Evolutionary conservation across 2,797 vertebrate genomes (phyloP).

Genomic region (Pseudochromis fuscus): DNA sequence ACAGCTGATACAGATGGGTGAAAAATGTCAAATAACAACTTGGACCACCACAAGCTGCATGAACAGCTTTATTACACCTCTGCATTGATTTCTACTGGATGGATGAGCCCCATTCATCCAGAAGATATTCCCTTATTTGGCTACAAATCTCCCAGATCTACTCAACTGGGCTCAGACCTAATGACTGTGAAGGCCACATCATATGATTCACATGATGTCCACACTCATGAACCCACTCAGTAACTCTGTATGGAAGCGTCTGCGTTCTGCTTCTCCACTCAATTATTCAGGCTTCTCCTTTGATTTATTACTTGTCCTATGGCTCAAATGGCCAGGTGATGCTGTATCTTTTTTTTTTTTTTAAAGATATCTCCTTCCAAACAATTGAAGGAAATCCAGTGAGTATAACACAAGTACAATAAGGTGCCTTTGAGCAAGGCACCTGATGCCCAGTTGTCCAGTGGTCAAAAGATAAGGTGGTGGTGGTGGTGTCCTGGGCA

Average conservation of each 20-base stretch:
- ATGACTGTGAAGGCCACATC: conserved; percentile 34
- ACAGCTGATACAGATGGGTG: not conserved
- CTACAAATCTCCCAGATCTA: conserved; percentile 4
- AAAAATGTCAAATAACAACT: conserved; percentile 5
- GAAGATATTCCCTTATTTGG: conserved; percentile 61
- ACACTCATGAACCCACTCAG: conserved; percentile 12
- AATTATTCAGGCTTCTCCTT: not conserved
- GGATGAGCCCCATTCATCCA: conserved; percentile 27
- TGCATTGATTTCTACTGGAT: conserved; percentile 18
- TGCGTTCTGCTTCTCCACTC: conserved; percentile 2
- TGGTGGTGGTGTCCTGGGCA: not conserved
- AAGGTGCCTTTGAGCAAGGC: not conserved
- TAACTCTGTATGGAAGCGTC: conserved; percentile 12
- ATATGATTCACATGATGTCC: conserved; percentile 58
- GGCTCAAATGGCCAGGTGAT: no score
- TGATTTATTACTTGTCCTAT: not conserved
- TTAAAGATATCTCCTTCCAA: no score
- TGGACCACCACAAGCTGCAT: not conserved
- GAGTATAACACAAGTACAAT: not conserved
- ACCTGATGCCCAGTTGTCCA: not conserved
- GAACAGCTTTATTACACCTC: conserved; percentile 13
- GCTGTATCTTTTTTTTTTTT: no score
- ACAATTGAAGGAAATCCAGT: not conserved
- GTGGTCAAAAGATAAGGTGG: not conserved
- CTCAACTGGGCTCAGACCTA: conserved; percentile 26